Conservation (phyloP, 2,797 vertebrate species). For the Xiphophorus birchmanni region DNA sequence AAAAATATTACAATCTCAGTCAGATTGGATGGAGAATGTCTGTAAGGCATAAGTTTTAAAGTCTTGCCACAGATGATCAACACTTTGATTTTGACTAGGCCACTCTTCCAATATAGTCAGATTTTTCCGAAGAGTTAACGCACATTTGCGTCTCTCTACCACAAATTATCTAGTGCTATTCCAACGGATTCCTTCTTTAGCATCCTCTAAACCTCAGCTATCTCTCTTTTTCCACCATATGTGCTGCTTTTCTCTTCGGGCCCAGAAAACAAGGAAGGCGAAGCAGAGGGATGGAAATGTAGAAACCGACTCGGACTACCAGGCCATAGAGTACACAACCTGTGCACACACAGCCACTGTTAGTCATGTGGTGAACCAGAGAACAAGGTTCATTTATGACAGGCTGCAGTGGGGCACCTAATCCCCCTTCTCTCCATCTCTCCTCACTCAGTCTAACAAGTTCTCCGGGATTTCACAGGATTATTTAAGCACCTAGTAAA, state of each 20-base stretch:
- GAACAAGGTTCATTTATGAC: conserved; percentile 78
- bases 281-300: conserved; percentile 49
- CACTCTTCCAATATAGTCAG: neutral
- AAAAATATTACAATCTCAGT: neutral
- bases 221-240: conserved; percentile 43
- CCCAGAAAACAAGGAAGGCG: conserved; percentile 28
- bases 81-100: neutral
- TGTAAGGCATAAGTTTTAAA: neutral
- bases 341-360: conserved; percentile 68
- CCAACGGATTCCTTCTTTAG: conserved; percentile 62
- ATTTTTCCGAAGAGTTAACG: conserved; percentile 35
- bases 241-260: conserved; percentile 48
- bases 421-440: conserved; percentile 29
- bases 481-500: conserved; percentile 55
- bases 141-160: conserved; percentile 60
- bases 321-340: conserved; percentile 24
- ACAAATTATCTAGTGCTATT: conserved; percentile 68
- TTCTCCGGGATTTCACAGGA: conserved; percentile 39
- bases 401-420: conserved; percentile 41
- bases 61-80: neutral
- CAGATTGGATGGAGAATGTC: neutral
- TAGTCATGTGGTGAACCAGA: conserved; percentile 52
- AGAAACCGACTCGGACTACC: conserved; percentile 37
- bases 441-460: conserved; percentile 6
- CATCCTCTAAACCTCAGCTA: conserved; percentile 72